Evolutionary conservation across 2,888 invertebrate species (phyloP).

Genomic region (Ceriagrion tenellum): DNA sequence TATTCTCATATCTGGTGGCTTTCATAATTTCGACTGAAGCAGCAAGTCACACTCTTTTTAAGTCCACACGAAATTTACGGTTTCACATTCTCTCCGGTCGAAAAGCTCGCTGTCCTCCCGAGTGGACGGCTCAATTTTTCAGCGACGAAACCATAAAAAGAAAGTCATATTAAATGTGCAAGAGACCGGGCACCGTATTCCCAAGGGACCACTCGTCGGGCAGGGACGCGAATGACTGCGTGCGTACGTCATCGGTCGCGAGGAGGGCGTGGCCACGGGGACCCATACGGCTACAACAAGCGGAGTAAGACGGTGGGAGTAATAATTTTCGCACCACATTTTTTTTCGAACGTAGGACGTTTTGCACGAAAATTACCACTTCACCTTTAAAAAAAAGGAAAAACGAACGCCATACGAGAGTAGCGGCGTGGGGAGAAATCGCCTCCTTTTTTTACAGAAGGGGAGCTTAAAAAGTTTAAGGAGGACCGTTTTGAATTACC

Average conservation of each 20-base stretch:
- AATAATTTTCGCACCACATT: conserved; percentile 32
- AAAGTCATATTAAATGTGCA: neutral
- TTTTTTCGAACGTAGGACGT: neutral
- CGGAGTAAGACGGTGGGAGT: neutral
- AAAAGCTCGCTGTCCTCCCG: neutral
- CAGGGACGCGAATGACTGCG: neutral
- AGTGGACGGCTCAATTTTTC: neutral
- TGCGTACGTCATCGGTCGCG: neutral
- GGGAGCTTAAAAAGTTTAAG: neutral
- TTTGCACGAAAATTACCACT: neutral
- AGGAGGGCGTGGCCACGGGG: neutral
- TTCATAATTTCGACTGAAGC: neutral
- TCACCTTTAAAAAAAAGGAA: neutral
- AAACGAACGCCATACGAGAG: neutral
- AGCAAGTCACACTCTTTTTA: neutral
- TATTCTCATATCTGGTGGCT: neutral
- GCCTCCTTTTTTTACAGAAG: neutral
- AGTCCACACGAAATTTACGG: neutral
- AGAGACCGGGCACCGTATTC: neutral
- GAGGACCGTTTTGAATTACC: conserved; percentile 21
- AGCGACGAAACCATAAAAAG: neutral
- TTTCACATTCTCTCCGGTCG: neutral
- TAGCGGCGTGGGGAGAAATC: neutral
- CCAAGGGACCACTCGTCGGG: neutral
- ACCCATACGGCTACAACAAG: neutral